Evolutionary conservation across 2,113 vertebrate species (phyloP).

Genomic region (Procavia capensis): DNA sequence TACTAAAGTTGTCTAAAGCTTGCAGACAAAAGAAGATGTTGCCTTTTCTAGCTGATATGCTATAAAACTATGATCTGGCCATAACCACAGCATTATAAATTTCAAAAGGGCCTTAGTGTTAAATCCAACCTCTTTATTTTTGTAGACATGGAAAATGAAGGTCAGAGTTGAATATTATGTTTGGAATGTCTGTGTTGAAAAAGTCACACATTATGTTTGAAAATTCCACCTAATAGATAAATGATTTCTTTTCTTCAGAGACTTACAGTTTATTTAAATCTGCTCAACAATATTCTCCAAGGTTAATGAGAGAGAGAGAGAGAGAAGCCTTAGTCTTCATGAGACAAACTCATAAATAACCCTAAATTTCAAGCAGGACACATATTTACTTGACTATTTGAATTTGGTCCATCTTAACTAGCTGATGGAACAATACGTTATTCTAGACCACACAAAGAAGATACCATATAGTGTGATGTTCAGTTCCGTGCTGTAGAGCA

Average conservation of each 20-base stretch:
- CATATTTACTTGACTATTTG: neutral
- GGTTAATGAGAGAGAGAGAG: neutral
- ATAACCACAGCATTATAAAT: neutral
- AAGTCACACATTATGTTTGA: neutral
- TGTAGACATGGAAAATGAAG: neutral
- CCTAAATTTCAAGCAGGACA: constrained; percentile 19
- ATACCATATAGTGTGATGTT: neutral
- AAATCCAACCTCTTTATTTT: neutral
- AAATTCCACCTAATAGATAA: neutral
- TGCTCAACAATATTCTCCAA: neutral
- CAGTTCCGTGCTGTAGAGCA: neutral
- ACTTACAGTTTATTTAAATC: constrained; percentile 16
- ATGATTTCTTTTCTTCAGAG: constrained; percentile 18
- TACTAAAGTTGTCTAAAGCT: constrained; percentile 38
- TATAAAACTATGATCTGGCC: neutral
- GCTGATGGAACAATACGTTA: neutral
- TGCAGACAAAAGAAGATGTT: neutral
- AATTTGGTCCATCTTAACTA: constrained; percentile 15
- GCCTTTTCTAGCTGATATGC: neutral
- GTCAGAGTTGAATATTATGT: neutral
- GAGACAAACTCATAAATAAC: neutral
- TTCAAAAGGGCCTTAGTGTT: neutral
- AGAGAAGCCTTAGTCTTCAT: neutral
- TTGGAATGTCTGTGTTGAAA: too few species aligned
- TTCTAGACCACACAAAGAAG: neutral